Evolutionary conservation across 2,888 invertebrate genomes (phyloP).

Genomic region (Eilema caniola): DNA sequence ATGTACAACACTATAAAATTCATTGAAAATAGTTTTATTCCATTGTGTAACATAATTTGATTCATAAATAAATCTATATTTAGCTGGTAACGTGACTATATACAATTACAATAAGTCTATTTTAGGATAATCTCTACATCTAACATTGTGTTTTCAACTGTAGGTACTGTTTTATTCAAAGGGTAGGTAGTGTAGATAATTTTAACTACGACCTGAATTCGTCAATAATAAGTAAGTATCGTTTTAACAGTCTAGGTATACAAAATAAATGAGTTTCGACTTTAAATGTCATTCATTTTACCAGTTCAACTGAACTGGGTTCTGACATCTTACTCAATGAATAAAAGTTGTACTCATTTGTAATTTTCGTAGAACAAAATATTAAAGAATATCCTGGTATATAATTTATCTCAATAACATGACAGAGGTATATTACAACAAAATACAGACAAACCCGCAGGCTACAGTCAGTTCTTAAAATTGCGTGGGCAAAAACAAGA

Average conservation of each 20-base stretch:
- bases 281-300: too few relatives aligned
- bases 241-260: too few relatives aligned
- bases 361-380: not conserved
- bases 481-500: slow-evolving; percentile 9
- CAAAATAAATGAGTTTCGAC: too few relatives aligned
- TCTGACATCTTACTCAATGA: too few relatives aligned
- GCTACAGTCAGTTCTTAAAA: not conserved
- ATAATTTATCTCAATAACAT: not conserved
- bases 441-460: not conserved
- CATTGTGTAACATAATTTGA: not conserved
- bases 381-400: not conserved
- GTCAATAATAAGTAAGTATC: too few relatives aligned
- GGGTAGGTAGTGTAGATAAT: too few relatives aligned
- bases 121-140: not conserved
- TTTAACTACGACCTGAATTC: too few relatives aligned
- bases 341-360: too few relatives aligned
- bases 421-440: not conserved
- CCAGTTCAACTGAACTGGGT: too few relatives aligned
- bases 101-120: not conserved
- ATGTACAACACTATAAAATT: too few relatives aligned
- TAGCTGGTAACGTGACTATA: not conserved
- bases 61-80: slow-evolving; percentile 1
- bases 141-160: not conserved
- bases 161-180: too few relatives aligned
- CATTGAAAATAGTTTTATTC: too few relatives aligned